Evolutionary conservation across 2,797 vertebrate genomes (phyloP).

Genomic region (Euphonia xanthogaster): DNA sequence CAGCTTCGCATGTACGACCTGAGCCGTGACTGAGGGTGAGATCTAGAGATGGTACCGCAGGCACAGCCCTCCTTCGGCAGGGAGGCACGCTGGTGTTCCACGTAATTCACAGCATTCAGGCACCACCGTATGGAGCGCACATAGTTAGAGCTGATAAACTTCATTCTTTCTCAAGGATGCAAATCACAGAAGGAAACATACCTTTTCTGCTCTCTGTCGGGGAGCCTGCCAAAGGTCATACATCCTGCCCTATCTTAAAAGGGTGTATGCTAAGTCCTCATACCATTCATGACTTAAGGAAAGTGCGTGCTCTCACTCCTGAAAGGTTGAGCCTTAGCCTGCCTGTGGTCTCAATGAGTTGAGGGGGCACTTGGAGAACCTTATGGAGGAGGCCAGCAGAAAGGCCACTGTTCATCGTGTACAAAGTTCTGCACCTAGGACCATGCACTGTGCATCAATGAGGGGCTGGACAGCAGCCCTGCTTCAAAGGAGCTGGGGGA

Average conservation of each 20-base stretch:
- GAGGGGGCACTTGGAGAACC: neutral
- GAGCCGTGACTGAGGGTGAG: neutral
- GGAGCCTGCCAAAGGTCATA: neutral
- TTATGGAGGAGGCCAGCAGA: neutral
- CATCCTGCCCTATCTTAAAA: neutral
- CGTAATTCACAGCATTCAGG: accelerated
- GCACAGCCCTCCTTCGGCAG: neutral
- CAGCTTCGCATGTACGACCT: accelerated
- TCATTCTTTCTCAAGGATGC: neutral
- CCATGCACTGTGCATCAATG: accelerated
- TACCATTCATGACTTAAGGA: neutral
- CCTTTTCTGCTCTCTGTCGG: neutral
- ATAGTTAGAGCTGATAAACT: neutral
- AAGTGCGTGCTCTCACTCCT: too few species aligned
- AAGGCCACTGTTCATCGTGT: accelerated
- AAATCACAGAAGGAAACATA: neutral
- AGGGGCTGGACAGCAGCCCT: neutral
- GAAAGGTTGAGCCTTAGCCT: neutral
- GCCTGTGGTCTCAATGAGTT: neutral
- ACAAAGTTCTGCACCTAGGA: accelerated
- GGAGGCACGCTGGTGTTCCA: accelerated
- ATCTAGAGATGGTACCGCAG: accelerated
- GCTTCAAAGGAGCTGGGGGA: neutral
- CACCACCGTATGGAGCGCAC: accelerated
- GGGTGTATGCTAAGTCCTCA: accelerated